Base-by-base conservation (phyloP, 2,888 invertebrate species). In the Melangyna quadrimaculata region DNA sequence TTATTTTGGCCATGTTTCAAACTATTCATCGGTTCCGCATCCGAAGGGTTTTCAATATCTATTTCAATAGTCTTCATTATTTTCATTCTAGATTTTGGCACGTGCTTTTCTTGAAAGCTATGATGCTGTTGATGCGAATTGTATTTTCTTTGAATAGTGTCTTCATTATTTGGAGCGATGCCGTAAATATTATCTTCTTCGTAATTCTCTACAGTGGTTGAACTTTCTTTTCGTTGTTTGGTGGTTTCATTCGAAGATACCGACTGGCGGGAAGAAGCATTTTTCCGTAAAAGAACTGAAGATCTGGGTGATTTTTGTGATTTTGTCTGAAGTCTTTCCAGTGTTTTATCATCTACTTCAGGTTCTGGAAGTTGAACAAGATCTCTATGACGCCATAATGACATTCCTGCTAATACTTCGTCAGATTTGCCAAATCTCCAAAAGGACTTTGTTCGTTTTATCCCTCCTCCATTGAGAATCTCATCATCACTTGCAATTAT, bases 351-450 rank as follows among this genome's bases (percentile, higher is more conserved):
- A 17, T 89, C 88, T 17, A 88, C 88, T n/a, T 90, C 88, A 77
- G 89, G 63, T 29, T 90, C 91, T 14, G 90, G 90, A 0, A 91
- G 88, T 0, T 91, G 96, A 0, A 97, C 96, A 82, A 97, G 93
- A 88, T 97, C 97, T 40, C 97, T 94, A 90, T 97, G 97, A 89
- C 95, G 95, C 97, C 97, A 97, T 71, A 97, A 93, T 0, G 96
- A 95, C 97, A 97, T 97, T 0, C 97, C 97, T 89, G 96, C 96
- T 89, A 97, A 93, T 67, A 97, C 96, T 83, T 97, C 96, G 73
- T 95, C 94, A 2, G 94, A 94, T 74, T 95, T 94, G 24, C 96
- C 95, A 89, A 97, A 97, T 89, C 95, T 95, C 97, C 97, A 97
- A 90, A 97, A 96, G 0, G 96, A 96, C 90, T 97, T 97, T 0